phyloP scores from a whole-genome alignment of 2,113 vertebrate genomes.

The Urocitellus parryii region DNA sequence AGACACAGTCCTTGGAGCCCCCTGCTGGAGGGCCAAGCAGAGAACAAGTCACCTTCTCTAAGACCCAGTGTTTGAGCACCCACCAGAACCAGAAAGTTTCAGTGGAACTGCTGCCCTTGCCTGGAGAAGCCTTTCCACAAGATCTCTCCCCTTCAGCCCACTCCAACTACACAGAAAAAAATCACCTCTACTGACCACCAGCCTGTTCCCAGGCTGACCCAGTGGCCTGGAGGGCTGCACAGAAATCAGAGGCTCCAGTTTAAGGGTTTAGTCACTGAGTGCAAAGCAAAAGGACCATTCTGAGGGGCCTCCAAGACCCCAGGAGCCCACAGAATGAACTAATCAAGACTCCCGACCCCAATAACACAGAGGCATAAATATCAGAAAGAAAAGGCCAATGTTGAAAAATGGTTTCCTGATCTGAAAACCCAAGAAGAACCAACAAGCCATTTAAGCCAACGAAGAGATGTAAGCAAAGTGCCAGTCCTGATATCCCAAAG shows the following conservation, averaged over 20 bases:
- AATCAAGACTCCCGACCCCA: background rate
- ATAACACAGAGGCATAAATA: background rate
- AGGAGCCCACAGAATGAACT: background rate
- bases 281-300: background rate
- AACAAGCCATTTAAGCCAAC: background rate
- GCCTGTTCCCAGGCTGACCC: background rate
- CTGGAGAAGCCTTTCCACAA: background rate
- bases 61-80: background rate
- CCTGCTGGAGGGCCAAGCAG: background rate
- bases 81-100: too few relatives aligned
- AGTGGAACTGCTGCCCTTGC: background rate
- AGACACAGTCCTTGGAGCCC: too few relatives aligned
- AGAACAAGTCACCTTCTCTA: background rate
- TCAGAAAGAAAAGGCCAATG: background rate
- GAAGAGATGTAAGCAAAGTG: background rate
- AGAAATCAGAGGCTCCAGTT: fast-evolving
- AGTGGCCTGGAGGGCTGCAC: background rate
- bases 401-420: background rate
- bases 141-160: too few relatives aligned
- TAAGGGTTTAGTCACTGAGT: background rate
- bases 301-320: background rate
- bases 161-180: background rate
- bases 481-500: background rate
- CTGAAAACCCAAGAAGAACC: background rate
- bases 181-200: background rate